Evolutionary conservation across 2,113 vertebrate species (phyloP), one percentile per base, ranked within the genome.

Genomic region (Scophthalmus maximus): DNA sequence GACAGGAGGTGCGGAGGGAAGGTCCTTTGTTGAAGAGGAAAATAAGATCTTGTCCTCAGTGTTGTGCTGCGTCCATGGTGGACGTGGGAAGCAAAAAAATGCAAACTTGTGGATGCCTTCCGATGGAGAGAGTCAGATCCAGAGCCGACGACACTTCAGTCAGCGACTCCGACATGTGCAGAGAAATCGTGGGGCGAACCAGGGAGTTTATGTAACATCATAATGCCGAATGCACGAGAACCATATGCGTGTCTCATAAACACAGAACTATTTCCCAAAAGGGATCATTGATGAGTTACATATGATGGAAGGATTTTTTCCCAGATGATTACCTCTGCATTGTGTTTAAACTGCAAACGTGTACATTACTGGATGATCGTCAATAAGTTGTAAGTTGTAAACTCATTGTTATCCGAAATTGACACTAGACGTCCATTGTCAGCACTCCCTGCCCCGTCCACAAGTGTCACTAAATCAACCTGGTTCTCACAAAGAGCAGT

Each of bases 231-330:
- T 60, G 34, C 59, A 76, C 63, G 57, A 51, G 71, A 82, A 65
- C 61, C 82, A 84, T 50, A 73, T 73, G 68, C 68, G 68, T 60
- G 61, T 50, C 79, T 65, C 59, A 71, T 79, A 67, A 84, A 73
- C 59, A 65, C 49, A 38, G 69, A 75, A 29, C 20, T 36, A 12
- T 49, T 64, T 78, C 71, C 40, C 8, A 32, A 67, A 76, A 50
- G 75, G 49, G 53, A 73, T 51, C 27, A 20, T 14, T 49, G 53
- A 74, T 77, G 68, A 74, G 27, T 63, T 49, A 15, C 49, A 51
- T 59, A 22, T 62, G 65, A 60, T 56, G 10, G 4, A 59, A 23
- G 47, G 22, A n/a, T 1, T 6, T 23, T 51, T 42, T 30, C 47
- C 51, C 55, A 62, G 25, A 65, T 76, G 38, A 26, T 57, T 58